Percentiles rank a stretch among this genome's conserved stretches.
Evolutionary conservation across 2,113 vertebrate genomes (phyloP).

Genomic region (Syngnathus scovelli): DNA sequence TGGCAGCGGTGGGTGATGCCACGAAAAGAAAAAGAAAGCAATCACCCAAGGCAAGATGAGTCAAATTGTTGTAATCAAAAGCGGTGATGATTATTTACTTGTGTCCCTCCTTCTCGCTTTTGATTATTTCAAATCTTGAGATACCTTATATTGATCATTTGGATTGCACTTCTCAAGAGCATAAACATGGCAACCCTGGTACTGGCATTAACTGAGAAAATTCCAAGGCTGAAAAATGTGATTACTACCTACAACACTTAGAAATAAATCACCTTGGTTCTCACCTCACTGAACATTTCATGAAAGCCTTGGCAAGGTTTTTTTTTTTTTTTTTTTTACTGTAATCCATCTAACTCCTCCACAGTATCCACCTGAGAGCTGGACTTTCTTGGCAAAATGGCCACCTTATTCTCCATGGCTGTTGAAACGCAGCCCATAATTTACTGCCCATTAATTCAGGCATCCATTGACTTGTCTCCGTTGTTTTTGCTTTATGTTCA

Average conservation of each 20-base stretch:
- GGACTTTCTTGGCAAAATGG: background rate
- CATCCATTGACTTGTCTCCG: background rate
- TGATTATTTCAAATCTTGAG: too few relatives aligned
- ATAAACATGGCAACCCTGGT: background rate
- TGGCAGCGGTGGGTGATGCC: slow-evolving; percentile 51
- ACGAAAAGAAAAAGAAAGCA: slow-evolving; percentile 29
- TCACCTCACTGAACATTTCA: slow-evolving; percentile 3
- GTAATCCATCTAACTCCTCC: background rate
- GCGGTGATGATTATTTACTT: background rate
- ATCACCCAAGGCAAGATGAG: slow-evolving; percentile 9
- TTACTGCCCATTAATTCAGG: background rate
- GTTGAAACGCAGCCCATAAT: background rate
- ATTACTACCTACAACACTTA: background rate
- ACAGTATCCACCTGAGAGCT: background rate
- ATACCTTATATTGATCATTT: background rate
- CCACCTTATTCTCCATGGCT: background rate
- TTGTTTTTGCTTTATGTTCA: background rate
- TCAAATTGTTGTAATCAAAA: slow-evolving; percentile 9
- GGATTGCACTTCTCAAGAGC: background rate
- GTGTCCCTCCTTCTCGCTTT: background rate
- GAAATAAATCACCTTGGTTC: background rate
- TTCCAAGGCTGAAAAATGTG: background rate
- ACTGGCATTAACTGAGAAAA: background rate
- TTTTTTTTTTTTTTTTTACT: background rate
- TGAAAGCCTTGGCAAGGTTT: background rate